Evolutionary conservation across 2,888 invertebrate genomes (phyloP).

Genomic region (Thecocarcelia acutangulata): DNA sequence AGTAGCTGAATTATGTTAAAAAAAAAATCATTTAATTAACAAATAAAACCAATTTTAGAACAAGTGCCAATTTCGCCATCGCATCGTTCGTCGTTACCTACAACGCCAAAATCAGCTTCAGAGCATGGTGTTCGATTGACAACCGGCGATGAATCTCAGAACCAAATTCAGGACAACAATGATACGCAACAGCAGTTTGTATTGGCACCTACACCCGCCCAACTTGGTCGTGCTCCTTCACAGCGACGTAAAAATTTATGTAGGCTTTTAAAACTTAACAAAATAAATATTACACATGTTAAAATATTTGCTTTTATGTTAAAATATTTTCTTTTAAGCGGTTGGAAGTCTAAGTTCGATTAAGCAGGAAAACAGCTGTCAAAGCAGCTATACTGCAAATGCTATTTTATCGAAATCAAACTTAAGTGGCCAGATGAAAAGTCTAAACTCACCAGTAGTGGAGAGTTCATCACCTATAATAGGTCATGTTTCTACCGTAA

Average conservation of each 20-base stretch:
- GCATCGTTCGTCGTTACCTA: conserved; percentile 79
- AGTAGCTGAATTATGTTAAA: background rate
- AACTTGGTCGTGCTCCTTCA: conserved; percentile 93
- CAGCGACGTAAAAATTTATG: conserved; percentile 93
- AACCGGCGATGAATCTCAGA: conserved; percentile 74
- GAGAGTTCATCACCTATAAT: conserved; percentile 79
- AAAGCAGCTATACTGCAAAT: conserved; percentile 29
- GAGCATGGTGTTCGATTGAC: conserved; percentile 69
- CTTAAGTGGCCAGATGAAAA: conserved; percentile 64
- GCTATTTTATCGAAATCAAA: conserved; percentile 53
- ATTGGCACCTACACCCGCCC: conserved; percentile 96
- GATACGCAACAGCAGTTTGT: conserved; percentile 84
- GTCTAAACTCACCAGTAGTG: conserved; percentile 71
- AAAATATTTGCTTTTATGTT: background rate
- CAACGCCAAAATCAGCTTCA: conserved; percentile 80
- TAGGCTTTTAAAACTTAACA: conserved; percentile 76
- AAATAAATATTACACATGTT: background rate
- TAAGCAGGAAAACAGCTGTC: conserved; percentile 50
- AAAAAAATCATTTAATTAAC: background rate
- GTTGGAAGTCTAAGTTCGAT: conserved; percentile 59
- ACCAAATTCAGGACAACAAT: conserved; percentile 74
- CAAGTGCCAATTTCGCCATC: conserved; percentile 78
- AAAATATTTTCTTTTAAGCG: conserved; percentile 17
- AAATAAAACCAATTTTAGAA: conserved; percentile 63
- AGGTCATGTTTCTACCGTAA: conserved; percentile 79